phyloP scores from a whole-genome alignment of 2,797 vertebrate species.

The Anguilla megastoma region DNA sequence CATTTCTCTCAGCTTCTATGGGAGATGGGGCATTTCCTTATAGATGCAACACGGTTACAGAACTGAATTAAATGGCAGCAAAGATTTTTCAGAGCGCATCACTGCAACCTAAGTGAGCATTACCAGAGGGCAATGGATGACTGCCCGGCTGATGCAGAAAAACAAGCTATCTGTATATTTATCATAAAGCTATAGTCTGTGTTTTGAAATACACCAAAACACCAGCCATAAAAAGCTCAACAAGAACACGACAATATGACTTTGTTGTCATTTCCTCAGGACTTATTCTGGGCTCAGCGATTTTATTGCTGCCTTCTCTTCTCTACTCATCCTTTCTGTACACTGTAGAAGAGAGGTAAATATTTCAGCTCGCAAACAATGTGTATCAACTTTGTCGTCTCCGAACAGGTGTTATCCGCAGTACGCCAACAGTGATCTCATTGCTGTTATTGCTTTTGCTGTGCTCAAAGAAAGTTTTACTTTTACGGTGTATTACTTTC shows the following conservation, averaged over 20 bases:
- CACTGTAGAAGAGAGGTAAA: background rate
- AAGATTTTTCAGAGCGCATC: too few relatives aligned
- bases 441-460: background rate
- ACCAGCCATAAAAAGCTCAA: background rate
- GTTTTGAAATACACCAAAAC: conserved; percentile 13
- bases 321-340: too few relatives aligned
- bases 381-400: conserved; percentile 18
- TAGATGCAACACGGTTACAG: too few relatives aligned
- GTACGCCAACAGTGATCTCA: conserved; percentile 13
- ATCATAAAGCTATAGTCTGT: conserved; percentile 7
- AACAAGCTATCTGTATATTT: conserved; percentile 8
- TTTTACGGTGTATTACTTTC: too few relatives aligned
- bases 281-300: conserved; percentile 4
- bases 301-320: too few relatives aligned
- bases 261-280: conserved; percentile 19
- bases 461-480: too few relatives aligned
- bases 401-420: conserved; percentile 14
- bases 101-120: background rate
- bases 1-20: conserved; percentile 12
- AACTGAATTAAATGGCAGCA: too few relatives aligned
- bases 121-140: conserved; percentile 9
- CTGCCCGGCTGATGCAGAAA: conserved; percentile 17
- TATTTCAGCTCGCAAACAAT: background rate
- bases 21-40: background rate
- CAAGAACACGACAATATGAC: background rate